Evolutionary conservation across 2,797 vertebrate species (phyloP).

Genomic region (Selene dorsalis): DNA sequence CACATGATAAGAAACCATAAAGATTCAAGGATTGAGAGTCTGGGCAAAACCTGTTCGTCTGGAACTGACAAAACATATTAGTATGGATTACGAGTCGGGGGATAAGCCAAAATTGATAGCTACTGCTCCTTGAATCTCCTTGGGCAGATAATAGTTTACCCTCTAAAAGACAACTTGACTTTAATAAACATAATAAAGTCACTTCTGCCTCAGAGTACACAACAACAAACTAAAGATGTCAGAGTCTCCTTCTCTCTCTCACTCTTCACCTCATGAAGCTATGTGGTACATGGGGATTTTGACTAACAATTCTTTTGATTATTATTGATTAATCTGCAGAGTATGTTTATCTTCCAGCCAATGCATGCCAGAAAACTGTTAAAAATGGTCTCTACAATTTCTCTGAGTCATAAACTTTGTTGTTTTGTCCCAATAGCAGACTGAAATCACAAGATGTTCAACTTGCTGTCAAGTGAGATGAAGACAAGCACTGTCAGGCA

Average conservation of each 20-base stretch:
- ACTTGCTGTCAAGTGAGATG: background rate
- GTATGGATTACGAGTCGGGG: conserved; percentile 48
- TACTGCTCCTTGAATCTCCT: conserved; percentile 46
- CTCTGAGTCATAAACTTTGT: background rate
- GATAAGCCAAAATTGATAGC: conserved; percentile 45
- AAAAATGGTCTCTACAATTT: background rate
- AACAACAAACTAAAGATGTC: conserved; percentile 6
- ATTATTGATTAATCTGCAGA: background rate
- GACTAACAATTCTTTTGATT: background rate
- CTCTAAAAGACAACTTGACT: conserved; percentile 53
- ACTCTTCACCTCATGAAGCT: background rate
- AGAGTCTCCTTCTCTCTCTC: background rate
- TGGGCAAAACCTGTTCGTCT: conserved; percentile 7
- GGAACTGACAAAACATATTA: conserved; percentile 54
- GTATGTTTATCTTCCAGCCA: background rate
- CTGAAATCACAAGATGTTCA: background rate
- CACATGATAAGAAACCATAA: conserved; percentile 48
- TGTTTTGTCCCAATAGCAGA: background rate
- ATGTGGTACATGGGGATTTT: background rate
- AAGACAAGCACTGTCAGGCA: background rate
- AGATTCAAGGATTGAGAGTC: conserved; percentile 37
- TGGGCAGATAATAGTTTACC: conserved; percentile 47
- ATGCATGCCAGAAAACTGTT: background rate
- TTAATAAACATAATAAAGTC: conserved; percentile 50
- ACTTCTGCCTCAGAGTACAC: conserved; percentile 29